Conservation (phyloP, 2,797 vertebrate species). For the Brachyrhaphis roseni region DNA sequence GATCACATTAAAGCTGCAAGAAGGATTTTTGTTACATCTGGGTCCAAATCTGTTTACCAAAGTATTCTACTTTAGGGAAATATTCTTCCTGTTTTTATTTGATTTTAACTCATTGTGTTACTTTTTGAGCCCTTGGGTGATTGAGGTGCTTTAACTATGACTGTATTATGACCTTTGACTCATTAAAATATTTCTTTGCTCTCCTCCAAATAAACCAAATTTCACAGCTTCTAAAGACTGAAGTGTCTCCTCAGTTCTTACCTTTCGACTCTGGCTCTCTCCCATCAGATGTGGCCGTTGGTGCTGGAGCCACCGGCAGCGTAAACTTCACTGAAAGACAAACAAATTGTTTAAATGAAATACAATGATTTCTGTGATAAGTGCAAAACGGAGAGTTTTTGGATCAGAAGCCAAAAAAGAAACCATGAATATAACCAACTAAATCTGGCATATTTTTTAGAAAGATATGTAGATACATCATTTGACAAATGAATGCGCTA, state of each 20-base stretch:
- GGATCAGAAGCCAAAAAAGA: not conserved
- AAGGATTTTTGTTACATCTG: not conserved
- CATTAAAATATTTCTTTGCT: not conserved
- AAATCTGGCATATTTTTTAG: not conserved
- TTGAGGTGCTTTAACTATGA: not conserved
- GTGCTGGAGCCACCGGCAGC: slow-evolving; percentile 53
- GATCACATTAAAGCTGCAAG: not conserved
- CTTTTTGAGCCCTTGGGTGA: not conserved
- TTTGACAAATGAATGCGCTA: not conserved
- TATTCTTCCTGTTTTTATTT: not conserved
- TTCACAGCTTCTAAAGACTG: not conserved
- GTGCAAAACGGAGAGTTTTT: not conserved
- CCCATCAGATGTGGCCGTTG: slow-evolving; percentile 71
- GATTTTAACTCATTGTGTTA: not conserved
- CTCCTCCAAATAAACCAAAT: not conserved
- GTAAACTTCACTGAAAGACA: slow-evolving; percentile 74
- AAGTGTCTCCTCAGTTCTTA: slow-evolving; percentile 36
- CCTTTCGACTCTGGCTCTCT: slow-evolving; percentile 79
- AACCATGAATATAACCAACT: not conserved
- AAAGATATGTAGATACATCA: not conserved
- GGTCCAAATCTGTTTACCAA: not conserved
- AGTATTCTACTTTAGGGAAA: not conserved
- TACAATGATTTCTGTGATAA: not conserved
- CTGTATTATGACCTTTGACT: not conserved
- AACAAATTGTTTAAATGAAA: not conserved